phyloP scores from a whole-genome alignment of 2,113 vertebrate species.

The Myrmecobius fasciatus region DNA sequence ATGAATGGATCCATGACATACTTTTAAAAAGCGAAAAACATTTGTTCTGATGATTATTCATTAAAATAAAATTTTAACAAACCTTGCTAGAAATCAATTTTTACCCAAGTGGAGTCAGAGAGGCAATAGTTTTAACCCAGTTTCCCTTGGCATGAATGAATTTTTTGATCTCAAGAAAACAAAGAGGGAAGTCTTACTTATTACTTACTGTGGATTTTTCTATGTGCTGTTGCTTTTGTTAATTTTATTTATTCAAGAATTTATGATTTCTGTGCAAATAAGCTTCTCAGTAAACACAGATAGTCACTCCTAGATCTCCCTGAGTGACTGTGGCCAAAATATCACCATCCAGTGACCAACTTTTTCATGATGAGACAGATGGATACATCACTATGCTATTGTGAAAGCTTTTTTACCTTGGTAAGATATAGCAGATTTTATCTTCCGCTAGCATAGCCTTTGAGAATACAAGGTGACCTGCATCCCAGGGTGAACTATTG shows the following conservation, averaged over 20 bases:
- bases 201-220: background rate
- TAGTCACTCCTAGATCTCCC: background rate
- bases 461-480: background rate
- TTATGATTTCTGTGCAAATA: background rate
- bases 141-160: background rate
- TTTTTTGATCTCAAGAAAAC: background rate
- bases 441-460: background rate
- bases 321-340: background rate
- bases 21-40: background rate
- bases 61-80: background rate
- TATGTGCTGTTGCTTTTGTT: background rate
- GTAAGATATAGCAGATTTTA: background rate
- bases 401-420: background rate
- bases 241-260: background rate
- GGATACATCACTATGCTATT: background rate
- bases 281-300: background rate
- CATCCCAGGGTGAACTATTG: background rate
- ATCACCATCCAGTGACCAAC: background rate
- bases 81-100: background rate
- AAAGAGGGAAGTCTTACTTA: background rate
- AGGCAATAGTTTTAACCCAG: background rate
- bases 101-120: background rate
- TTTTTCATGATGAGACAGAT: background rate
- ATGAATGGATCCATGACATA: background rate
- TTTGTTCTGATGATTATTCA: background rate